A percentile compares a stretch with the other conserved stretches of the same genome.
Conservation (phyloP, 1,140 invertebrate genomes). For the Nylanderia fulva region DNA sequence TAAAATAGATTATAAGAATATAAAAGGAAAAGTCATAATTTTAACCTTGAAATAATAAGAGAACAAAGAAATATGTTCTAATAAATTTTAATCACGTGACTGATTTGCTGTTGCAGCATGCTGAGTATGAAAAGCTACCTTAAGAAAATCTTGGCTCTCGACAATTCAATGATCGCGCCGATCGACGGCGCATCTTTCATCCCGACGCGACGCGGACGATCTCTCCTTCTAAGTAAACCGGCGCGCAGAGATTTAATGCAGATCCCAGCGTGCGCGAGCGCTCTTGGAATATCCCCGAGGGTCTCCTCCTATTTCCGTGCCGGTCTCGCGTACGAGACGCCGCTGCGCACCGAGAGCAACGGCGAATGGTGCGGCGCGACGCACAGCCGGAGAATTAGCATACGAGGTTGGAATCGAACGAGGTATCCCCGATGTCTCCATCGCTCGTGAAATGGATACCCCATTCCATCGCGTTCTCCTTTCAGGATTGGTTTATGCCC, state of each 20-base stretch:
- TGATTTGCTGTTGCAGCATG: too few relatives aligned
- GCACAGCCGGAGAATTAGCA: conserved; percentile 79
- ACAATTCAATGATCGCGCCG: neutral
- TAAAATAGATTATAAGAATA: too few relatives aligned
- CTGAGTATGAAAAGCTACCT: too few relatives aligned
- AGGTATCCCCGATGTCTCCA: conserved; percentile 83
- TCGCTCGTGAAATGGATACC: conserved; percentile 84
- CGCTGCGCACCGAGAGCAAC: conserved; percentile 53
- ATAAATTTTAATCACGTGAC: too few relatives aligned
- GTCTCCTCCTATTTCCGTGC: conserved; percentile 70
- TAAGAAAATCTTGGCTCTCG: neutral
- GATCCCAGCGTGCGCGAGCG: conserved; percentile 21
- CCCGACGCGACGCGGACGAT: neutral
- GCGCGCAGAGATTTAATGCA: conserved; percentile 57
- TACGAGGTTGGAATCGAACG: conserved; percentile 77
- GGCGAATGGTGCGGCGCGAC: conserved; percentile 52
- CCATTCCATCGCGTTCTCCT: conserved; percentile 78
- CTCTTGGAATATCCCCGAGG: conserved; percentile 59
- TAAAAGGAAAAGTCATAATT: too few relatives aligned
- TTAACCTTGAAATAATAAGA: too few relatives aligned
- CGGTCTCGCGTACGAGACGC: conserved; percentile 36
- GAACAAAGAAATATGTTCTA: too few relatives aligned
- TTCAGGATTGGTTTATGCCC: conserved; percentile 83
- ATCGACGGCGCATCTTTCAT: neutral
- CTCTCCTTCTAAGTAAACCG: conserved; percentile 48